Evolutionary conservation across 2,113 vertebrate species (phyloP), one percentile per base, ranked within the genome.

Genomic region (Climacteris rufus): DNA sequence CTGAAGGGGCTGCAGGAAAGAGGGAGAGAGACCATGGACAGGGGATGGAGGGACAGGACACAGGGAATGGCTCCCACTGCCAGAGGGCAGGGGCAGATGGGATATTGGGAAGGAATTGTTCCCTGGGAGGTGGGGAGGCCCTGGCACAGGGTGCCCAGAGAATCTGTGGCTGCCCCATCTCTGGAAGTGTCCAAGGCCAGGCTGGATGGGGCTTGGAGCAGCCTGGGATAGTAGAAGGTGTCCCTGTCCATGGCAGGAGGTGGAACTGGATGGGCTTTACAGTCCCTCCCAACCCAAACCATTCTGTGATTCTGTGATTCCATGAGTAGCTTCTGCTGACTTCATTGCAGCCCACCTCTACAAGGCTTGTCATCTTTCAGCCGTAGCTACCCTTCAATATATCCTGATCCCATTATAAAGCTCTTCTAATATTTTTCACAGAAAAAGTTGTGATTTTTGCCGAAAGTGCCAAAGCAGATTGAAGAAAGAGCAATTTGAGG

Each of bases 401-500:
- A 37, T 33, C 8, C 14, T 22, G 18, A 56, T 33, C 15, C 10
- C 37, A 49, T 28, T 30, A 4, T 54, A 40, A 15, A 33, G 2
- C 5, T 52, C 2, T 19, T 72, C 17, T 21, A 63, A 39, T 20
- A 21, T 30, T 59, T 68, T 59, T 7, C 7, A 22, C 7, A 24
- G 4, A 59, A 42, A 40, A 49, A 16, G 1, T 53, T 42, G 10
- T 25, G 15, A 56, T 19, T 33, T 65, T 78, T 40, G 3, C 4
- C 8, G 15, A 44, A 11, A 53, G 3, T 13, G 1, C 0, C 1
- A 18, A 35, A 53, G 60, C 11, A 63, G 9, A 11, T 6, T 15
- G 21, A 56, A 42, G 30, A 35, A 4, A 9, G 63, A 44, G 4
- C 69, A 31, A 47, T 19, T 6, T 33, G 8, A 35, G 11, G 10